Base-by-base conservation (phyloP, 64 coral and sea anemone species). In the Dendrophyllia cribrosa region DNA sequence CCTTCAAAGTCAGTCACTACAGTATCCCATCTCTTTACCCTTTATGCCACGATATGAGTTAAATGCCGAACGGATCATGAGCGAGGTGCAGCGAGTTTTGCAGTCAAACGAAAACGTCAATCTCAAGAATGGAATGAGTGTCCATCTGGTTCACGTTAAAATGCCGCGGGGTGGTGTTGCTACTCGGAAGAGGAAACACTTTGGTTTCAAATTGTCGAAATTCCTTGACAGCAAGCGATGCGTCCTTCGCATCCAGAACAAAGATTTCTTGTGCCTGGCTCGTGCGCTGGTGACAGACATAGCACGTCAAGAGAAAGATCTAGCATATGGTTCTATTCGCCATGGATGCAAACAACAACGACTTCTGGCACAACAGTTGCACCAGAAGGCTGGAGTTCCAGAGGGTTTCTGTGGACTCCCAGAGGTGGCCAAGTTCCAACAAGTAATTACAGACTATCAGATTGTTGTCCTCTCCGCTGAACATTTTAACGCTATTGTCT, bases 371-470 rank as follows among this genome's bases (percentile, higher is more conserved):
- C 9, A 59, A 14, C 58, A 92, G 3, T 10, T 86, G 26, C 81
- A 92, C 53, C 0, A 72, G 58, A 72, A 86, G 16, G 82, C 81
- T 14, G 50, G 71, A 5, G 70, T 86, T 7, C 90, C 70, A 0
- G 80, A 77, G 10, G 82, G 82, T 22, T 21, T 72, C 69, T 86
- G 80, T 77, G 90, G 90, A 9, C 11, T 86, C 0, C 7, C 55
- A 3, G 85, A 93, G 58, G 26, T 93, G 7, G 55, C 43, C 16
- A 53, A 80, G n/a, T 88, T 93, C 78, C 84, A 93, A 61, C 19
- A 6, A 51, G 68, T 82, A n/a, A 22, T 93, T 23, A 68, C 26
- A 24, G 75, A 93, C 22, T 88, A 88, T 58, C 92, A 94, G 75
- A 88, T 94, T 11, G 65, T 83, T 34, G 52, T 94, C 6, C 63